These are phyloP conservation scores for Leptinotarsa rubiginosa DNA, from an alignment of 2,888 invertebrate species.

Conservation along the genomic window DNA sequence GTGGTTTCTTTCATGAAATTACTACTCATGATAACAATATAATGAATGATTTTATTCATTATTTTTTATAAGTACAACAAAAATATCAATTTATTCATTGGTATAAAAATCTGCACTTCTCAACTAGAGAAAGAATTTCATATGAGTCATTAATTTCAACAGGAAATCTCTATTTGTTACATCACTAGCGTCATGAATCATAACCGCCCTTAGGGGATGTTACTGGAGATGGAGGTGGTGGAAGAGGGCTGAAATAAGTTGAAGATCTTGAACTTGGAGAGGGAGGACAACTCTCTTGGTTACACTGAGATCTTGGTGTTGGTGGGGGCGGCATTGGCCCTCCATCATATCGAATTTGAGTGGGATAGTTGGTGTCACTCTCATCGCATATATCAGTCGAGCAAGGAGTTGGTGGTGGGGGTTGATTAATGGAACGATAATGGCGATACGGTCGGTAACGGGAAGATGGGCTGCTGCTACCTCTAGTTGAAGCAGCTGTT, in stretches of 20 bases:
- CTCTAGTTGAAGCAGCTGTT: constrained; percentile 72
- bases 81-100: constrained; percentile 1
- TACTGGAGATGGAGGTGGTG: constrained; percentile 89
- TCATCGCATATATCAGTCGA: constrained; percentile 95
- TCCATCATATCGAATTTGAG: constrained; percentile 72
- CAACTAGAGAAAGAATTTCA: not conserved
- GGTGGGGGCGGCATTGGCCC: constrained; percentile 83
- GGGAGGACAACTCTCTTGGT: constrained; percentile 78
- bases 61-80: not conserved
- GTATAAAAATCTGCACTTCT: not conserved
- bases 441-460: constrained; percentile 67
- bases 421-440: constrained; percentile 79
- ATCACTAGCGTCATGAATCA: constrained; percentile 54
- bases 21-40: not conserved
- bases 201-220: constrained; percentile 71
- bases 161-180: not conserved
- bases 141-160: not conserved
- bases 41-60: not conserved
- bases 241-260: constrained; percentile 82
- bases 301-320: constrained; percentile 80
- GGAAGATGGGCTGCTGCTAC: constrained; percentile 68
- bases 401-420: constrained; percentile 94
- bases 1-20: not conserved
- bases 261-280: constrained; percentile 80
- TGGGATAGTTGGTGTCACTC: constrained; percentile 81